phyloP scores from a whole-genome alignment of 1,140 invertebrate species.

The Theocolax elegans region DNA sequence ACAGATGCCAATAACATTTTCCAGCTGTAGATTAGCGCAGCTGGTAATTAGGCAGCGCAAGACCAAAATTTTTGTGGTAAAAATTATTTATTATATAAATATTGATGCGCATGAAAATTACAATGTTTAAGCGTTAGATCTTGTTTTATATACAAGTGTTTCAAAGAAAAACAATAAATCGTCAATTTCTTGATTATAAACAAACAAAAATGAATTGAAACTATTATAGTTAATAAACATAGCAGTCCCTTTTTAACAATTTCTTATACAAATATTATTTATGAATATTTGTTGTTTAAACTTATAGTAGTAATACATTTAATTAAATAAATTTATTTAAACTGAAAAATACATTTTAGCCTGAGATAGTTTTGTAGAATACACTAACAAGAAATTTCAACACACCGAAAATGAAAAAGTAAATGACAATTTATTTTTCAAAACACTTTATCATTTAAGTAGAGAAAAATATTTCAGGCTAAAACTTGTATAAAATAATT shows the following conservation, averaged over 20 bases:
- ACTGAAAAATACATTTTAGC: not conserved
- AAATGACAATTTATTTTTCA: no score
- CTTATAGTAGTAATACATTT: not conserved
- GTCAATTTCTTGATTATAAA: conserved; percentile 47
- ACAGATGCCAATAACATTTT: conserved; percentile 66
- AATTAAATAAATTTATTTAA: conserved; percentile 3
- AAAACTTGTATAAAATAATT: no score
- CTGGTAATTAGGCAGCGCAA: conserved; percentile 38
- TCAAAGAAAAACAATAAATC: conserved; percentile 50
- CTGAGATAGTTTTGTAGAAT: conserved; percentile 5
- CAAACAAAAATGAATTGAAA: not conserved
- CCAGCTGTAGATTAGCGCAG: conserved; percentile 36
- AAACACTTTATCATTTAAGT: no score
- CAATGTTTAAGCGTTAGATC: conserved; percentile 19
- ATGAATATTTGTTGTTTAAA: not conserved
- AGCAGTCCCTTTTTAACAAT: conserved; percentile 1
- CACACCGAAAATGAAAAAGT: no score
- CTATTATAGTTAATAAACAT: not conserved
- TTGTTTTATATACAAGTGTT: conserved; percentile 53
- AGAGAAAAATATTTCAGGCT: no score
- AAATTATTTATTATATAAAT: conserved; percentile 46
- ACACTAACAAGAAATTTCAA: no score
- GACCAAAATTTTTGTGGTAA: conserved; percentile 51
- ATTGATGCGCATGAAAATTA: conserved; percentile 36
- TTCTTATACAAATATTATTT: not conserved